Base-by-base conservation (phyloP, 2,113 vertebrate genomes). In the Propithecus coquereli region DNA sequence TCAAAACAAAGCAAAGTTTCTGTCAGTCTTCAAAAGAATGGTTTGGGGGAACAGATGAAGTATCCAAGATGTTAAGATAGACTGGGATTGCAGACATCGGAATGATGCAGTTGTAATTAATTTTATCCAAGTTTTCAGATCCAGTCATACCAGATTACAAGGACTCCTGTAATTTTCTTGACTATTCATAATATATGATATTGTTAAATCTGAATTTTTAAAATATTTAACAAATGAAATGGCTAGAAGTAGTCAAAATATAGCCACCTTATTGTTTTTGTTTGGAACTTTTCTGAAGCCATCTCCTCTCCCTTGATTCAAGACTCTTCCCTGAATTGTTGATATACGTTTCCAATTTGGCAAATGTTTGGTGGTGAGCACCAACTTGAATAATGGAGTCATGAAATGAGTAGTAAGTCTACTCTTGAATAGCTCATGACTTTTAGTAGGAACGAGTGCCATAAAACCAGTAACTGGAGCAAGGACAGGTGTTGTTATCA, bases 1-100 rank as follows among this genome's bases (percentile, higher is more conserved):
- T 98, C 90, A 96, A 98, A 97, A 97, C 80, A 98, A 96, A 98
- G 96, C 92, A 96, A 98, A 98, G 40, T 1, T 79, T 65, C 96
- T 86, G 32, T 97, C 96, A 82, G 30, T 94, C 95, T 98, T 94
- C 54, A 71, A 84, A 94, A 98, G 76, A 92, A 94, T 34, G 3
- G 87, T 96, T 95, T 97, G 89, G 45, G 76, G 5, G 71, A 93
- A 90, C 79, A 96, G 61, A 96, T 90, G 1, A 97, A 98, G 96
- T 32, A 96, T 34, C 23, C 54, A 94, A 87, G 66, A 77, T n/a
- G 80, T 96, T 71, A 50, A 94, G 27, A 97, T 74, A 96, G 89
- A 96, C 94, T 96, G 61, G 76, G 71, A 89, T 93, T 97, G 98
- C 94, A 97, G 81, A 97, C 92, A 94, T 16, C 94, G 92, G 47